phyloP scores from a whole-genome alignment of 2,113 vertebrate species.

The Dendropsophus ebraccatus region DNA sequence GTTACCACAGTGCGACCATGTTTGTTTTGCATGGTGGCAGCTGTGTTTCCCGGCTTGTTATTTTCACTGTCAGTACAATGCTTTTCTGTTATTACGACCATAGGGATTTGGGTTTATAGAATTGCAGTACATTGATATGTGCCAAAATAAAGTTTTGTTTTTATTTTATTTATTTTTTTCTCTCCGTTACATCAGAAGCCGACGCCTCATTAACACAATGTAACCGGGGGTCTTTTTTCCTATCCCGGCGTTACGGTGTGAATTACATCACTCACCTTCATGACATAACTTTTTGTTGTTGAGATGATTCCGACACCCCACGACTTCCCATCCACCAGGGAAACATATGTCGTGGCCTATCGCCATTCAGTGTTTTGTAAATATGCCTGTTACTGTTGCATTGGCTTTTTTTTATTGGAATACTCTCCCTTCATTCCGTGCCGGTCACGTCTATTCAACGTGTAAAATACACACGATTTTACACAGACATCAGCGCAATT shows the following conservation, averaged over 20 bases:
- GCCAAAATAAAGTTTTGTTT: not conserved
- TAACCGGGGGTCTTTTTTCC: not conserved
- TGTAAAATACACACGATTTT: not conserved
- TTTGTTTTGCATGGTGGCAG: slow-evolving; percentile 1
- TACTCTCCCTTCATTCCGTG: no score
- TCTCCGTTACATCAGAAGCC: not conserved
- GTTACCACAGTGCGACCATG: not conserved
- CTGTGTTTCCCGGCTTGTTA: not conserved
- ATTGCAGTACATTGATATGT: no score
- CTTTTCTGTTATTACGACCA: not conserved
- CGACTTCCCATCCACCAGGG: not conserved
- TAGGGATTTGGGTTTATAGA: slow-evolving; percentile 24
- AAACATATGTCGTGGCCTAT: not conserved
- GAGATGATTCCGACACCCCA: no score
- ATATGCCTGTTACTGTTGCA: not conserved
- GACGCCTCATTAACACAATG: not conserved
- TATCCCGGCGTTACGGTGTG: not conserved
- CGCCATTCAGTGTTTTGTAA: not conserved
- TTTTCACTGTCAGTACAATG: not conserved
- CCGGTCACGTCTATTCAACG: not conserved
- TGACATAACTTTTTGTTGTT: no score
- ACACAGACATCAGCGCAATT: slow-evolving; percentile 7
- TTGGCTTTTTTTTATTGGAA: not conserved
- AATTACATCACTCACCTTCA: not conserved
- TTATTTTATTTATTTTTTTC: not conserved